Evolutionary conservation across 2,888 invertebrate genomes (phyloP).

Genomic region (Cataglyphis altisquamis): DNA sequence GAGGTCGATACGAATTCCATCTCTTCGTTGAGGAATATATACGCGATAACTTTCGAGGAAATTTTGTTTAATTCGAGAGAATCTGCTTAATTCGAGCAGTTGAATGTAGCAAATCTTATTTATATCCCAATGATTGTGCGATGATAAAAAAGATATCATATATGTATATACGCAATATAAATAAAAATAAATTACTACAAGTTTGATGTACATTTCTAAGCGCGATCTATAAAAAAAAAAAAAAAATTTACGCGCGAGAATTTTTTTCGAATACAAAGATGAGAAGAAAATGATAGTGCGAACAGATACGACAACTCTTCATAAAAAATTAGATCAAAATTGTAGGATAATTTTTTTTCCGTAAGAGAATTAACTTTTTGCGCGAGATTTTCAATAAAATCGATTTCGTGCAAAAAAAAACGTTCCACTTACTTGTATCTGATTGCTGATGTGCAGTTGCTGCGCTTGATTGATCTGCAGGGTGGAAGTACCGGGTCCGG

Average conservation of each 20-base stretch:
- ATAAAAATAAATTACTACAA: not conserved
- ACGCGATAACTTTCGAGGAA: not conserved
- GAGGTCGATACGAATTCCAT: not conserved
- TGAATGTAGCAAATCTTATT: not conserved
- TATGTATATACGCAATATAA: not conserved
- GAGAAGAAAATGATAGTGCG: no score
- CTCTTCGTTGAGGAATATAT: not conserved
- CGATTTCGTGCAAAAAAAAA: not conserved
- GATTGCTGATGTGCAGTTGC: conserved; percentile 94
- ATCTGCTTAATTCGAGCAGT: not conserved
- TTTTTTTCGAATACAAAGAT: not conserved
- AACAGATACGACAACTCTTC: not conserved
- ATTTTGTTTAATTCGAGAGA: not conserved
- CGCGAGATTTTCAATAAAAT: not conserved
- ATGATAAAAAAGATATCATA: no score
- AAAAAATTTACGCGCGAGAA: not conserved
- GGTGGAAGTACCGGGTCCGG: conserved; percentile 88
- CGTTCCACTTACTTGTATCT: conserved; percentile 90
- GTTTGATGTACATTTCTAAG: not conserved
- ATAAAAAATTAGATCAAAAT: not conserved
- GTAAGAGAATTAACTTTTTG: no score
- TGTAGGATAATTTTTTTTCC: not conserved
- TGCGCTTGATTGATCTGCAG: conserved; percentile 96
- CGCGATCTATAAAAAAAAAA: no score
- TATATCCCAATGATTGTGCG: not conserved